Evolutionary conservation across 2,888 invertebrate genomes (phyloP), one percentile per base, ranked within the genome.

Genomic region (Galerucella pusilla): DNA sequence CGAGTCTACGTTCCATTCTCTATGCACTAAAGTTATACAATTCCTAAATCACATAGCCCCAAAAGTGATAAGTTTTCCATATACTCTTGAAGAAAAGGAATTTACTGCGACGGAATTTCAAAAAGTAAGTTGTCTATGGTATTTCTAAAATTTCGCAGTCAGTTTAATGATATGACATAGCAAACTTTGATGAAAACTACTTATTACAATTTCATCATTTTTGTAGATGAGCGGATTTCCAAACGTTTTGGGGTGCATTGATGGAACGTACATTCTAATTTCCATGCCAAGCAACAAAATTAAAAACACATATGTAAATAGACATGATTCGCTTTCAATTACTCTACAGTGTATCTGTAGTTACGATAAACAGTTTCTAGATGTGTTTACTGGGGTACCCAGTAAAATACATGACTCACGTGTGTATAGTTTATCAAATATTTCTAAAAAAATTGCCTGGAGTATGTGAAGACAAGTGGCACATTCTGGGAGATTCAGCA

Each of bases 341-440:
- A 84, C 82, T 6, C 68, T 85, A 25, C 84, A 85, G 75, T 83
- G 80, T 14, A 83, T 85, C 52, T 85, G 84, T 72, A 82, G 84
- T 70, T 25, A 71, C 2, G 80, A 82, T 1, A 80, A 79, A 72
- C 75, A 69, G 63, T 84, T 82, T 75, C 70, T 83, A 1, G 83
- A 84, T 77, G 81, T 83, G 4, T 85, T 81, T 76, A 82, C 81
- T 16, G 84, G 84, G 7, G 20, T 77, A 2, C 82, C 83, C 7
- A 80, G 81, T 42, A 85, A 85, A 80, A 81, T 85, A 7, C 83
- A 85, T 73, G 83, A 84, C 75, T 68, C 81, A 0, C 68, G 83
- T 28, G 77, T 85, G 5, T 80, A 79, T 49, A 71, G 80, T 61
- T 66, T 83, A 28, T 84, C 83, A 6, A 74, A 61, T 74, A 77